Conservation (phyloP, 2,888 invertebrate species). For the Leucoptera coffeella region DNA sequence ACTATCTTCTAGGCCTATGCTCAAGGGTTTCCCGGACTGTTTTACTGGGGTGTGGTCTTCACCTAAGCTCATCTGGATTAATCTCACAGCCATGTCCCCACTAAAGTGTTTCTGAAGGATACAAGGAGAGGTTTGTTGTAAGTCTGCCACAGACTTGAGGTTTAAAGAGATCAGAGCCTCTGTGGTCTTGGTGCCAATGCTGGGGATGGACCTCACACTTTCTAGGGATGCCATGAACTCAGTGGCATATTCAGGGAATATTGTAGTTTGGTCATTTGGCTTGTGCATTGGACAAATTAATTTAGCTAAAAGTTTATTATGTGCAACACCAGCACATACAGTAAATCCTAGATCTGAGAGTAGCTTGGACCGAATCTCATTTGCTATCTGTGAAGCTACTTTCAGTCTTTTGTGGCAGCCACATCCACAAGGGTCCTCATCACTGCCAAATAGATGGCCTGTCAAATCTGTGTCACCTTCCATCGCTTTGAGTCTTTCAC, state of each 20-base stretch:
- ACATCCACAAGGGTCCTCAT: constrained; percentile 59
- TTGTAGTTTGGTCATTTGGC: constrained; percentile 76
- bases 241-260: constrained; percentile 63
- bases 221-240: constrained; percentile 61
- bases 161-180: constrained; percentile 60
- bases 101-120: constrained; percentile 60
- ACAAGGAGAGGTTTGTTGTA: constrained; percentile 57
- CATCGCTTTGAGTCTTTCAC: constrained; percentile 36
- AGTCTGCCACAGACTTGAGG: constrained; percentile 60
- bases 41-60: constrained; percentile 68
- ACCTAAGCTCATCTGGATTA: constrained; percentile 68
- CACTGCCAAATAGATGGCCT: constrained; percentile 55
- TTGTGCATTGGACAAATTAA: constrained; percentile 66
- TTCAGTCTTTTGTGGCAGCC: constrained; percentile 66
- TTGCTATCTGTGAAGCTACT: constrained; percentile 68
- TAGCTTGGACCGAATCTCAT: constrained; percentile 67
- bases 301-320: constrained; percentile 80
- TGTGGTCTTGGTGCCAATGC: constrained; percentile 68
- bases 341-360: constrained; percentile 65
- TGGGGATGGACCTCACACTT: constrained; percentile 61
- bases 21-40: constrained; percentile 69
- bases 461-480: constrained; percentile 19
- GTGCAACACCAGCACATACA: constrained; percentile 75
- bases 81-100: constrained; percentile 59
- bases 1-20: constrained; percentile 74